phyloP scores from a whole-genome alignment of 1,140 invertebrate species.

The Neodiprion fabricii region DNA sequence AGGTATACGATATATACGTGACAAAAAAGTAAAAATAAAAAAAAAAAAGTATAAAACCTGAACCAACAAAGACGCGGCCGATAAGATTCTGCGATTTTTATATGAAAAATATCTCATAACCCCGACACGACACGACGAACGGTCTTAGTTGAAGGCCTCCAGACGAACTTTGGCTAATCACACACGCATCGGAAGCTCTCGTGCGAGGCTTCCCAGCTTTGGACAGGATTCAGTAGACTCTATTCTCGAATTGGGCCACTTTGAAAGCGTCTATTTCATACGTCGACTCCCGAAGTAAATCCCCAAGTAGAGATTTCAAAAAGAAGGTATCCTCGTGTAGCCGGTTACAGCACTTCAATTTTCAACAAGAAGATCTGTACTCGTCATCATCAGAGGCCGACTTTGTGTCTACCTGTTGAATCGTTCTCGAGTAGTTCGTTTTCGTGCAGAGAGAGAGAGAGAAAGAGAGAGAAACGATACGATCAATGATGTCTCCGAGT shows the following conservation, averaged over 20 bases:
- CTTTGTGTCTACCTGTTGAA: constrained; percentile 1
- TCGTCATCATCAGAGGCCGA: neutral
- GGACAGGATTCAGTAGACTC: neutral
- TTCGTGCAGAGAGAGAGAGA: neutral
- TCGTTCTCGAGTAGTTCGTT: neutral
- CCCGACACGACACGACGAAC: too few species aligned
- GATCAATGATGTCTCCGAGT: neutral
- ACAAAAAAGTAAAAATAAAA: too few species aligned
- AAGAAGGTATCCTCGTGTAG: neutral
- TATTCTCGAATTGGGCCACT: neutral
- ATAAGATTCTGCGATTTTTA: too few species aligned
- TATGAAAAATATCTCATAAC: too few species aligned
- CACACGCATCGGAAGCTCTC: neutral
- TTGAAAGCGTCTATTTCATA: neutral
- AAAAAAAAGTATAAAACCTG: too few species aligned
- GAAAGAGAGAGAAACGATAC: neutral
- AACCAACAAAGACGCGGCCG: too few species aligned
- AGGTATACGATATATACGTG: too few species aligned
- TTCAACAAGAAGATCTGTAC: neutral
- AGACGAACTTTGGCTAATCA: too few species aligned
- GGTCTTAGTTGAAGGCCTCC: too few species aligned
- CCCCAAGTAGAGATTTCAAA: neutral
- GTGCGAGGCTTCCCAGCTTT: neutral
- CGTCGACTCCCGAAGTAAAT: neutral
- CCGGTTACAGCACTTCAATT: neutral